Evolutionary conservation across 2,797 vertebrate species (phyloP), one percentile per base, ranked within the genome.

Genomic region (Neomorphus geoffroyi): DNA sequence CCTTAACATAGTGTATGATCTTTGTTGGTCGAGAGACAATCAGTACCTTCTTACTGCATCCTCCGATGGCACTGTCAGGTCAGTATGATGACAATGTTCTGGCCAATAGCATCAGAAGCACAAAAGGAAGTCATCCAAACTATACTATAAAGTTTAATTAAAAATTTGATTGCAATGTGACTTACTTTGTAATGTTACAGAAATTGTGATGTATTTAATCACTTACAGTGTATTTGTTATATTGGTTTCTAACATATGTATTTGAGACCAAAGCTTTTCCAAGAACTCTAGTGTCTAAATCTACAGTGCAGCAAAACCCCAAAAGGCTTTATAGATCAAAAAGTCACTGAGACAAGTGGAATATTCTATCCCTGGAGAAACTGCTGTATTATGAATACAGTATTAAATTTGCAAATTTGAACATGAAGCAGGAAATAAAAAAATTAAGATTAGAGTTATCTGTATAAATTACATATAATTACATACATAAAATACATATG

Each of bases 51-150:
- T 99, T 96, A 99, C 99, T 35, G 98, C 99, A 41, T 99, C 99
- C 24, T 99, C 99, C 75, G 99, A 99, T 91, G 98, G 99, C 96
- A 99, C 99, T 60, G 99, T 99, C 93, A 98, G 99, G 99, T 99
- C 66, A 93, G 97, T 98, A 80, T 82, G 33, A 64, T 80, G 33
- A n/a, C 19, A 30, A 27, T 69, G 8, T 72, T 96, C 19, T 84
- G 30, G 53, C 39, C 90, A 28, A n/a, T 72, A 64, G 21, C 28
- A 57, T 72, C 43, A 58, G 35, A 86, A 95, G 13, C 23, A 57
- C 32, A 37, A 69, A 80, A 66, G 18, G 65, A 72, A 54, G 19
- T 12, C 9, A 7, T 66, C 17, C 2, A 6, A 67, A 53, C 24
- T 71, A 11, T 74, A 8, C 46, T 78, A 10, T 48, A 32, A 51